Base-by-base conservation (phyloP, 2,888 invertebrate genomes). In the Venusia cambrica region DNA sequence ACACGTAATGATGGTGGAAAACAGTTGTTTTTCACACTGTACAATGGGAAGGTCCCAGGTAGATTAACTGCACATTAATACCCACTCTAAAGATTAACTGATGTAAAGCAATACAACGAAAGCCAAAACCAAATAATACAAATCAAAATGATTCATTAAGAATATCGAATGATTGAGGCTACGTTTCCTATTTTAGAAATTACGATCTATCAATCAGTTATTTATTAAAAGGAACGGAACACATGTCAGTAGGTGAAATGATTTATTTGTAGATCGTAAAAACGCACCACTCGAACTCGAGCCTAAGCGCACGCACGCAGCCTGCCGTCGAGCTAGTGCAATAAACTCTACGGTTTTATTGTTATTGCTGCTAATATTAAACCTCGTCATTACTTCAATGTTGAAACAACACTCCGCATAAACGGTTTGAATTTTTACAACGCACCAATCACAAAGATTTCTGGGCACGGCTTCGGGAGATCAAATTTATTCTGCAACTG, bases 261-360 rank as follows among this genome's bases (percentile, higher is more conserved):
- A 74, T 73, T 74, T 73, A 74, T 76, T 70, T 62, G 51, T 62
- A 57, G 61, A 58, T 68, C 62, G 59, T 69, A 64, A 77, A 77
- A 70, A 48, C 42, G 57, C 54, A 73, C 71, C 54, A 73, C 73
- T 76, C 66, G 68, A 73, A 56, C 62, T 66, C 54, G 60, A 65
- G 60, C 51, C 51, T 52, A 57, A 55, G 51, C 56, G 62, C 63
- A 62, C 57, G 57, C 66, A 62, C 20, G 16, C 24, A n/a, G 62
- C 55, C 55, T 57, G 60, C 50, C 57, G 36, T 45, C 50, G 41
- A 39, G 44, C 50, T 43, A 39, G 44, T 45, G 68, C 63, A 65
- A 73, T 80, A 80, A 76, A 75, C 57, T 63, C 51, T 49, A 57
- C 58, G 46, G 60, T 63, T 74, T 76, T 75, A 77, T 75, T 72